These are phyloP conservation scores for Drosophila prosaltans DNA, from an alignment of 1,140 invertebrate genomes.

Conservation along the genomic window DNA sequence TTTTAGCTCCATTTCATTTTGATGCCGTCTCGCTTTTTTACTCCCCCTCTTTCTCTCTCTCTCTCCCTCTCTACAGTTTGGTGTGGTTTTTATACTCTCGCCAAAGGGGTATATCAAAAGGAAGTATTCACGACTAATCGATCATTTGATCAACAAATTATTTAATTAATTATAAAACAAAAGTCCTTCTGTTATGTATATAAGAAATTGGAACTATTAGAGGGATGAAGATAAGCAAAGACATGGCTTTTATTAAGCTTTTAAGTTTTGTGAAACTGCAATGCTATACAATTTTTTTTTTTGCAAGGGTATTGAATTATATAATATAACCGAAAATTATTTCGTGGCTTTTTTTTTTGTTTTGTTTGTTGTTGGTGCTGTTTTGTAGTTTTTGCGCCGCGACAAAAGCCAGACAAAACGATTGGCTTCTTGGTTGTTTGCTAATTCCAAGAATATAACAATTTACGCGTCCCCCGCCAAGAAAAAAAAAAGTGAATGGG, in stretches of 20 bases:
- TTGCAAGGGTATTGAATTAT: no score
- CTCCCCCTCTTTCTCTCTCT: conserved; percentile 7
- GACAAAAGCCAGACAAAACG: conserved; percentile 46
- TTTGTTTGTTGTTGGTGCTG: conserved; percentile 16
- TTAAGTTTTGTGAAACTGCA: no score
- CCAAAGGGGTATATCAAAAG: neutral
- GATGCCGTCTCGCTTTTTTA: conserved; percentile 36
- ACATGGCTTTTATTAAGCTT: no score
- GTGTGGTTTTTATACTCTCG: neutral
- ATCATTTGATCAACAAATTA: no score
- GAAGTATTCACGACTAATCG: no score
- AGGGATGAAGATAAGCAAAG: no score
- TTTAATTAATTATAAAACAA: no score
- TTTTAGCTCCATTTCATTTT: conserved; percentile 76
- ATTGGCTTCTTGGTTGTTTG: conserved; percentile 56
- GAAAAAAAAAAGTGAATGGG: conserved; percentile 44
- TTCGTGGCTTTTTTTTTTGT: neutral
- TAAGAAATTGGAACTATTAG: no score
- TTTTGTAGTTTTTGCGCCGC: conserved; percentile 50
- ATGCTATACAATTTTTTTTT: no score
- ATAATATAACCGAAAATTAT: neutral
- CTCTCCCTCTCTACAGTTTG: neutral
- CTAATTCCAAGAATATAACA: conserved; percentile 79
- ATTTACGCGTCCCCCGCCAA: conserved; percentile 77
- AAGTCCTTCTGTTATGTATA: no score